These are phyloP conservation scores for Alfaro cultratus DNA, from an alignment of 2,797 vertebrate species.

Conservation along the genomic window DNA sequence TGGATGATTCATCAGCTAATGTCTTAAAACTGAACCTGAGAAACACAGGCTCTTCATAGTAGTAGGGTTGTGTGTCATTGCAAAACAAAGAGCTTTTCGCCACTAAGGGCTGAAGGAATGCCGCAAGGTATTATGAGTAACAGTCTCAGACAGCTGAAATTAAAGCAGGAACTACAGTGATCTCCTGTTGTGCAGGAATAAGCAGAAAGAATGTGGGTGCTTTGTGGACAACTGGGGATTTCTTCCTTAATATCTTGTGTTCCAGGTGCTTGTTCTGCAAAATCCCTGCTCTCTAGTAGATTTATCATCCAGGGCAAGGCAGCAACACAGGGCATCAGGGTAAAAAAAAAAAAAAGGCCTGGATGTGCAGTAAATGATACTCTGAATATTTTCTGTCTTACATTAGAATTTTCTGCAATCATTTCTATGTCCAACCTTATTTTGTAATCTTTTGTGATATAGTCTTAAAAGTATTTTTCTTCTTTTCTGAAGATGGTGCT, in stretches of 20 bases:
- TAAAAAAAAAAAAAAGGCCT: slow-evolving; percentile 22
- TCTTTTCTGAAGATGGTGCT: neutral
- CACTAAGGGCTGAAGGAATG: slow-evolving; percentile 32
- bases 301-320: slow-evolving; percentile 52
- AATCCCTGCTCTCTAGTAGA: slow-evolving; percentile 37
- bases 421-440: too few relatives aligned
- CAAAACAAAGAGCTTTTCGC: slow-evolving; percentile 44
- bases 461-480: neutral
- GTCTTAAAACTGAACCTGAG: slow-evolving; percentile 52
- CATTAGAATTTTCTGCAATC: slow-evolving; percentile 38
- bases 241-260: slow-evolving; percentile 65
- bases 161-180: slow-evolving; percentile 25
- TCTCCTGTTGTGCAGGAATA: slow-evolving; percentile 36
- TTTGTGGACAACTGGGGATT: slow-evolving; percentile 17
- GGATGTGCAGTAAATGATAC: slow-evolving; percentile 38
- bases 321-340: slow-evolving; percentile 5
- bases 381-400: slow-evolving; percentile 43
- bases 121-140: slow-evolving; percentile 29
- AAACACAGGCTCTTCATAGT: slow-evolving; percentile 25
- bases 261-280: slow-evolving; percentile 61
- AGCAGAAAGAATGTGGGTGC: slow-evolving; percentile 43
- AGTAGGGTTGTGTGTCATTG: slow-evolving; percentile 53
- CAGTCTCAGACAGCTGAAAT: slow-evolving; percentile 33
- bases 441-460: neutral
- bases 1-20: slow-evolving; percentile 58